A percentile compares a stretch with the other conserved stretches of the same genome.
These are phyloP conservation scores for Lasioglossum baleicum DNA, from an alignment of 1,140 invertebrate genomes.

Conservation along the genomic window DNA sequence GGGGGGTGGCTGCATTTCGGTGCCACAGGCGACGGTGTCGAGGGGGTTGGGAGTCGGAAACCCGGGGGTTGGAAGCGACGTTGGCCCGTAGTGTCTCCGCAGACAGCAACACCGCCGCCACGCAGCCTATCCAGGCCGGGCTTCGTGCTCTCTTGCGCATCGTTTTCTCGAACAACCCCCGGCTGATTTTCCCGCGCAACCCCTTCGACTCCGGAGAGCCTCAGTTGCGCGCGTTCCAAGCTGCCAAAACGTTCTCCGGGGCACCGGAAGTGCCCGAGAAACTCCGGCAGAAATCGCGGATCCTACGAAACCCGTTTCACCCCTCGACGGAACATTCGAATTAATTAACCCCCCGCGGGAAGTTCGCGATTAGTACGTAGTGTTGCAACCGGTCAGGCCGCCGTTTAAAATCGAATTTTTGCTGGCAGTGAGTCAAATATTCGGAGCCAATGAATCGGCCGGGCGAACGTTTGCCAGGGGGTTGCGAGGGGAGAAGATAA, in stretches of 20 bases:
- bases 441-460: neutral
- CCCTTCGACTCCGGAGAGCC: neutral
- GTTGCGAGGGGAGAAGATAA: neutral
- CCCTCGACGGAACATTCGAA: neutral
- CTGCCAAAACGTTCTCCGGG: neutral
- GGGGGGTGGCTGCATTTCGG: slow-evolving; percentile 16
- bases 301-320: neutral
- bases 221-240: neutral
- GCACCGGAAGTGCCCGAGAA: neutral
- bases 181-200: slow-evolving; percentile 31
- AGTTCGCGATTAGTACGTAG: too few relatives aligned
- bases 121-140: slow-evolving; percentile 26
- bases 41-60: slow-evolving; percentile 40
- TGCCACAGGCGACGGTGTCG: neutral
- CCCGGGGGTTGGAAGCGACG: slow-evolving; percentile 49
- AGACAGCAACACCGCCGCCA: slow-evolving; percentile 56
- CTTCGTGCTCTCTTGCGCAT: neutral
- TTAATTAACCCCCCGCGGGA: neutral
- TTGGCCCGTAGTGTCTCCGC: slow-evolving; percentile 58
- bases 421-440: neutral
- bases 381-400: too few relatives aligned
- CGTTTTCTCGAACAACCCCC: neutral
- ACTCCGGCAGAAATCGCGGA: neutral
- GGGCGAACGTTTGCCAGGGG: neutral
- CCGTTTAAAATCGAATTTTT: too few relatives aligned